Evolutionary conservation across 1,140 invertebrate genomes (phyloP).

Genomic region (Chelonus insularis): DNA sequence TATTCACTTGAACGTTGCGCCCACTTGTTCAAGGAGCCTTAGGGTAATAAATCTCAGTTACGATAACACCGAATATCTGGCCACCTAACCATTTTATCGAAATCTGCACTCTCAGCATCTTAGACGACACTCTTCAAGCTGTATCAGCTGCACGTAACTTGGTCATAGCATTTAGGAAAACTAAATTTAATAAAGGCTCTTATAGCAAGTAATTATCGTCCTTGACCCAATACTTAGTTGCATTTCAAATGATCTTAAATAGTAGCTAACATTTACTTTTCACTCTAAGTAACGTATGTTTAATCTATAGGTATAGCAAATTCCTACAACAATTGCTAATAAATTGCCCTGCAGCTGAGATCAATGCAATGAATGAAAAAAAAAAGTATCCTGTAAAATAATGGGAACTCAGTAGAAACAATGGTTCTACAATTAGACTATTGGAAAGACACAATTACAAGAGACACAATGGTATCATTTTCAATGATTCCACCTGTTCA

Average conservation of each 20-base stretch:
- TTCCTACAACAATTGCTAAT: too few species aligned
- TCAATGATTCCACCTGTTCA: background rate
- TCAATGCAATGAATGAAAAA: too few species aligned
- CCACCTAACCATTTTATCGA: conserved; percentile 12
- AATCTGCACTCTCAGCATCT: conserved; percentile 17
- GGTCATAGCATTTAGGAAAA: background rate
- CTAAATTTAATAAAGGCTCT: background rate
- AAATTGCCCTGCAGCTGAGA: too few species aligned
- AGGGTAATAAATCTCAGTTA: conserved; percentile 9
- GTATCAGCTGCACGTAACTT: conserved; percentile 15
- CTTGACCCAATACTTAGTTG: conserved; percentile 6
- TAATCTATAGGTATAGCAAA: too few species aligned
- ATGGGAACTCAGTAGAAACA: too few species aligned
- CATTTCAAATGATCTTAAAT: background rate
- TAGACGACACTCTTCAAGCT: background rate
- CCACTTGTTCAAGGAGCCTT: background rate
- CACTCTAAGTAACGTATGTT: too few species aligned
- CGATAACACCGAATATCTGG: conserved; percentile 20
- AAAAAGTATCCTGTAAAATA: too few species aligned
- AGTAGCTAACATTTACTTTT: too few species aligned
- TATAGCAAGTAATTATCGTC: background rate
- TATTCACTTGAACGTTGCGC: background rate
- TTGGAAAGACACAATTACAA: too few species aligned
- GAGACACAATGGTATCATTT: too few species aligned
- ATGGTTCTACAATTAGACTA: too few species aligned